Percentiles rank a stretch among this genome's conserved stretches.
These are phyloP conservation scores for Meloe dianella DNA, from an alignment of 2,888 invertebrate genomes.

Conservation along the genomic window DNA sequence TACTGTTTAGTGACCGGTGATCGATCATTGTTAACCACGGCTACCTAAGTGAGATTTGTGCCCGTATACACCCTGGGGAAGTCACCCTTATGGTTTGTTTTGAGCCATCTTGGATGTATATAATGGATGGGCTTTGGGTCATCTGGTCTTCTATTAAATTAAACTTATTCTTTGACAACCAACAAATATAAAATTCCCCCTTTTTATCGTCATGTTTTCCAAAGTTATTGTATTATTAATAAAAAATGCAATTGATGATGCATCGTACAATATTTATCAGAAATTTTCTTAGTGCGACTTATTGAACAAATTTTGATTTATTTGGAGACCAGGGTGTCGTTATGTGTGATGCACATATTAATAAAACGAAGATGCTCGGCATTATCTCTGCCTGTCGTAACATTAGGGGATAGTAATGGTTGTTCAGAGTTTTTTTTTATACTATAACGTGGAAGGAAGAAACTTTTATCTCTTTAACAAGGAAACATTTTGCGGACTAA, in stretches of 20 bases:
- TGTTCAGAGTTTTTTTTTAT: slow-evolving; percentile 44
- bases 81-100: slow-evolving; percentile 30
- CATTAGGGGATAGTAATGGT: slow-evolving; percentile 51
- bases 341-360: slow-evolving; percentile 47
- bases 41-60: slow-evolving; percentile 54
- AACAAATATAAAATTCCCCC: not conserved
- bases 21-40: slow-evolving; percentile 47
- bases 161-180: slow-evolving; percentile 10
- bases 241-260: slow-evolving; percentile 47
- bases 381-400: slow-evolving; percentile 48
- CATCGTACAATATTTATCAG: slow-evolving; percentile 52
- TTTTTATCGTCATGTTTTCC: not conserved
- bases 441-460: slow-evolving; percentile 31
- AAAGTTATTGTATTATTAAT: slow-evolving; percentile 42
- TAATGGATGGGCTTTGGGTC: slow-evolving; percentile 42
- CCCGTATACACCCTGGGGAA: slow-evolving; percentile 38
- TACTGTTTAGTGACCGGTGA: slow-evolving; percentile 39
- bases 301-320: slow-evolving; percentile 53
- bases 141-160: slow-evolving; percentile 28
- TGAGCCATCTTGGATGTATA: slow-evolving; percentile 44
- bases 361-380: slow-evolving; percentile 48
- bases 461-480: slow-evolving; percentile 48
- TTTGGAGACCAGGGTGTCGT: slow-evolving; percentile 42
- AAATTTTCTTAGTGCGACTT: slow-evolving; percentile 42
- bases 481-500: slow-evolving; percentile 20